A percentile compares a stretch with the other conserved stretches of the same genome.
phyloP scores from a whole-genome alignment of 1,140 invertebrate species.

The Chironomus tepperi region DNA sequence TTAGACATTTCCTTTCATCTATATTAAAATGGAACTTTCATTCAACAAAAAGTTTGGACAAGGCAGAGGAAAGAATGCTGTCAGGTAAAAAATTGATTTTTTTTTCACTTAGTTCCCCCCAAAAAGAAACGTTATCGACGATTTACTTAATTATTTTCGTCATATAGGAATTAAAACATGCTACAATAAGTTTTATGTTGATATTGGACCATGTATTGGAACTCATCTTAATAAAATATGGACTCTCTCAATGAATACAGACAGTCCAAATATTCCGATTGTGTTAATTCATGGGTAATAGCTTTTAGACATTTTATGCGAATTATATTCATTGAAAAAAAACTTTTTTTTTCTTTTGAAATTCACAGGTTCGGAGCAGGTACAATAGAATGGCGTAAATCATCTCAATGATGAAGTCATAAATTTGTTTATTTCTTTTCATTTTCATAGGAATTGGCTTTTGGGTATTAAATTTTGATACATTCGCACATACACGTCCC shows the following conservation, averaged over 20 bases:
- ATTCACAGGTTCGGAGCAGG: too few relatives aligned
- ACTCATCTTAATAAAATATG: slow-evolving; percentile 56
- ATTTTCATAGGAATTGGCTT: slow-evolving; percentile 61
- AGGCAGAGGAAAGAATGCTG: background rate
- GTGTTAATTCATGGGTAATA: slow-evolving; percentile 73
- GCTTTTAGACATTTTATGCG: slow-evolving; percentile 49
- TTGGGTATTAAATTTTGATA: slow-evolving; percentile 72
- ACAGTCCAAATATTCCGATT: slow-evolving; percentile 55
- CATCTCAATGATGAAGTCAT: too few relatives aligned
- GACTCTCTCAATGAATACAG: slow-evolving; percentile 60
- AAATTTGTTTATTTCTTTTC: too few relatives aligned
- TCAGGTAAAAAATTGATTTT: background rate
- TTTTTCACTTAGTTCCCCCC: too few relatives aligned
- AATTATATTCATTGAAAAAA: too few relatives aligned
- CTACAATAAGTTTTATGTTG: slow-evolving; percentile 48
- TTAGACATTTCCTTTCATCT: background rate
- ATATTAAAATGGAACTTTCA: slow-evolving; percentile 4
- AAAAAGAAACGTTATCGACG: background rate
- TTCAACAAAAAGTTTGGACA: background rate
- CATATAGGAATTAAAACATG: background rate
- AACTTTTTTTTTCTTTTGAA: too few relatives aligned
- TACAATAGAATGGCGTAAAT: too few relatives aligned
- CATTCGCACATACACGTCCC: slow-evolving; percentile 53
- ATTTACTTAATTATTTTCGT: background rate
- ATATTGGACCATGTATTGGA: slow-evolving; percentile 56